Evolutionary conservation across 2,888 invertebrate genomes (phyloP).

Genomic region (Psococerastis gibbosa): DNA sequence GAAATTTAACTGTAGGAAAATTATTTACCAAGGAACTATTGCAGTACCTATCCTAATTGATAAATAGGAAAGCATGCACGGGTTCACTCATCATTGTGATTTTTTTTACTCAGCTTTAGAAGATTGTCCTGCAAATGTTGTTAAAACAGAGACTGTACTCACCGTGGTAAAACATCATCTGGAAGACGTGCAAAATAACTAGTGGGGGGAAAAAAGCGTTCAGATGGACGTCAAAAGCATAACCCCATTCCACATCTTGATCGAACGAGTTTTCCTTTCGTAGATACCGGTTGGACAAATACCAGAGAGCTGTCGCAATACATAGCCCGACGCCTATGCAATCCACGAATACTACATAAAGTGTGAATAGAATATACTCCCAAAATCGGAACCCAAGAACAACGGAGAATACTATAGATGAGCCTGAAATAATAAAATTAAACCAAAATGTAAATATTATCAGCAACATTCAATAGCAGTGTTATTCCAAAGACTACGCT

Average conservation of each 20-base stretch:
- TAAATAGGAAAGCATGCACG: too few relatives aligned
- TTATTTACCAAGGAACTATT: too few relatives aligned
- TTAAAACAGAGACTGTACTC: slow-evolving; percentile 25
- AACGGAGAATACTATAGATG: slow-evolving; percentile 75
- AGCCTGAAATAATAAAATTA: slow-evolving; percentile 57
- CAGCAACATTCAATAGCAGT: too few relatives aligned
- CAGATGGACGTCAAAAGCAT: slow-evolving; percentile 94
- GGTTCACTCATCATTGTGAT: too few relatives aligned
- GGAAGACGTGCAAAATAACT: slow-evolving; percentile 79
- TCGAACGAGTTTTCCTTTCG: slow-evolving; percentile 40
- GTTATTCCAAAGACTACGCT: too few relatives aligned
- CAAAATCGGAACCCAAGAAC: slow-evolving; percentile 48
- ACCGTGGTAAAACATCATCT: slow-evolving; percentile 75
- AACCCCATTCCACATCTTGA: slow-evolving; percentile 93
- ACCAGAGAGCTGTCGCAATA: slow-evolving; percentile 81
- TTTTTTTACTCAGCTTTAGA: too few relatives aligned
- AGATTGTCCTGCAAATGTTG: slow-evolving; percentile 7
- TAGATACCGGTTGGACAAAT: slow-evolving; percentile 57
- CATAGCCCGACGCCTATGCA: slow-evolving; percentile 76
- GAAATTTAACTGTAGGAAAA: too few relatives aligned
- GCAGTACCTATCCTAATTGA: too few relatives aligned
- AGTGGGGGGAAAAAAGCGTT: slow-evolving; percentile 98
- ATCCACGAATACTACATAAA: slow-evolving; percentile 87
- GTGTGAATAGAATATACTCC: slow-evolving; percentile 60
- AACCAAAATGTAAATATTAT: too few relatives aligned